Conservation (phyloP, 2,888 invertebrate genomes). For the Nycteola revayana region DNA sequence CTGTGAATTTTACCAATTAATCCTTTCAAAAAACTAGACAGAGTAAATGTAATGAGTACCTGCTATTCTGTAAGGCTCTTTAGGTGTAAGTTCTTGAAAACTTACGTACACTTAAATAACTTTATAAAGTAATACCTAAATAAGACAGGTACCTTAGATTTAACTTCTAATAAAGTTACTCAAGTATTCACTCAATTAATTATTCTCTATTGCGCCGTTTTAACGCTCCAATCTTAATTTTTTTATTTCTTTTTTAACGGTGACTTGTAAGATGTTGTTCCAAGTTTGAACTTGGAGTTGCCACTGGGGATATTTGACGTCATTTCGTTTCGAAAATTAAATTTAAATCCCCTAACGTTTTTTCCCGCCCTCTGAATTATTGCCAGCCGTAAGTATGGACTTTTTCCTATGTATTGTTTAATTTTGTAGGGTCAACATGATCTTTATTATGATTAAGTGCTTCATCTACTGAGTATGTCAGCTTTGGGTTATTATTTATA, state of each 20-base stretch:
- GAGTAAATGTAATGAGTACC: too few relatives aligned
- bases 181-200: background rate
- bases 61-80: too few relatives aligned
- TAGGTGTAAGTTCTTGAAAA: too few relatives aligned
- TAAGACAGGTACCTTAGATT: too few relatives aligned
- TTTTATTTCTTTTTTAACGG: conserved; percentile 44
- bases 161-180: too few relatives aligned
- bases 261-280: conserved; percentile 54
- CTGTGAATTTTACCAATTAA: too few relatives aligned
- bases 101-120: too few relatives aligned
- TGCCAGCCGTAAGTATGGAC: conserved; percentile 62
- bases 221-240: conserved; percentile 33
- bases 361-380: conserved; percentile 74
- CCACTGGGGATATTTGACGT: conserved; percentile 73
- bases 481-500: conserved; percentile 24
- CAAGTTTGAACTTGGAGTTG: conserved; percentile 61
- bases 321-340: conserved; percentile 77
- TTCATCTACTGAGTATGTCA: conserved; percentile 16
- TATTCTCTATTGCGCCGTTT: conserved; percentile 2
- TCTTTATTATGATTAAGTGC: conserved; percentile 30
- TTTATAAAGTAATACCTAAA: too few relatives aligned
- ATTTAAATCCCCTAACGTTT: conserved; percentile 77
- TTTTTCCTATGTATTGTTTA: conserved; percentile 58
- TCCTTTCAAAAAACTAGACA: too few relatives aligned
- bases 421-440: conserved; percentile 57